Percentiles rank a stretch among this genome's conserved stretches.
Evolutionary conservation across 2,113 vertebrate genomes (phyloP).

Genomic region (Elephas maximus): DNA sequence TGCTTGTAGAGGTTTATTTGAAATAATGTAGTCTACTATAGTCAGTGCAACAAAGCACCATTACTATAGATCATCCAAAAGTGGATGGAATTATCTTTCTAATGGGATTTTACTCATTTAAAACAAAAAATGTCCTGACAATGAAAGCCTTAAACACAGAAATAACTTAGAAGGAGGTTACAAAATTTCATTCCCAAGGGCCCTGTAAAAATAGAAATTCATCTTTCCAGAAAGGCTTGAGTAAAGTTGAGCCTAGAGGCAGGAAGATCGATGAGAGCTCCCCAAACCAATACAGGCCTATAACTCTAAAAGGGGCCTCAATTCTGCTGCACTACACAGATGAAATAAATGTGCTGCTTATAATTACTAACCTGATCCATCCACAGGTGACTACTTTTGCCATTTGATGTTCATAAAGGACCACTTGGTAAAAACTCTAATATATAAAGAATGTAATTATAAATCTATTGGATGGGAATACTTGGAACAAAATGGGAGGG

Average conservation of each 20-base stretch:
- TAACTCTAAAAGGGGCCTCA: conserved; percentile 38
- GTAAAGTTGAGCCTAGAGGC: conserved; percentile 49
- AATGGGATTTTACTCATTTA: conserved; percentile 61
- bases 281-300: conserved; percentile 40
- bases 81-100: conserved; percentile 33
- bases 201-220: conserved; percentile 66
- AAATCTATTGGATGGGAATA: conserved; percentile 47
- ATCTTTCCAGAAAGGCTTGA: conserved; percentile 65
- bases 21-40: conserved; percentile 18
- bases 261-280: conserved; percentile 46
- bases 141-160: conserved; percentile 59
- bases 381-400: conserved; percentile 38
- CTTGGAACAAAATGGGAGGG: neutral
- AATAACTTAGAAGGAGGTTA: conserved; percentile 66
- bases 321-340: conserved; percentile 40
- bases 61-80: conserved; percentile 24
- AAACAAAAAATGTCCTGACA: conserved; percentile 50
- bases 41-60: conserved; percentile 33
- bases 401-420: conserved; percentile 62
- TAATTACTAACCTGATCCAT: conserved; percentile 65
- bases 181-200: conserved; percentile 58
- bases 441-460: conserved; percentile 60
- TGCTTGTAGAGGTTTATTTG: conserved; percentile 53
- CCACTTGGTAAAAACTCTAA: conserved; percentile 39
- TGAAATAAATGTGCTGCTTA: conserved; percentile 41